Percentiles rank a stretch among this genome's conserved stretches.
These are phyloP conservation scores for Globodera ellingtonae DNA, from an alignment of 1,140 invertebrate species.

Conservation along the genomic window DNA sequence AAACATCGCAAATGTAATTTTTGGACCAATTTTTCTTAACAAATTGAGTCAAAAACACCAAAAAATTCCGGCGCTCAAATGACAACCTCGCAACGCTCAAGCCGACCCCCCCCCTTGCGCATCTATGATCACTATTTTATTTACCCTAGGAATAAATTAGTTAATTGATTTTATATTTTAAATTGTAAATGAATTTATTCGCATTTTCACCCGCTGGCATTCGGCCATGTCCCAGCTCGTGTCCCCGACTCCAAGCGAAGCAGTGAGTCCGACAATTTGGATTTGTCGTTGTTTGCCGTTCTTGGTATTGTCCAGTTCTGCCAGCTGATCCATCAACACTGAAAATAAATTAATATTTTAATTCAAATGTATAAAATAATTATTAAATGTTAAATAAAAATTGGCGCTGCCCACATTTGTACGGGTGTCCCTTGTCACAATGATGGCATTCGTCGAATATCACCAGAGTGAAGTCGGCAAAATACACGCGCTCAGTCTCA, in stretches of 20 bases:
- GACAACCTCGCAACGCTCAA: too few relatives aligned
- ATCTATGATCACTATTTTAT: too few relatives aligned
- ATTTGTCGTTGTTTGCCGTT: constrained; percentile 12
- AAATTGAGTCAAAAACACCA: too few relatives aligned
- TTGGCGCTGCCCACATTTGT: constrained; percentile 36
- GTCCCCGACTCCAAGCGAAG: constrained; percentile 51
- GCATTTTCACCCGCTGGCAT: constrained; percentile 16
- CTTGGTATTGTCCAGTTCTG: constrained; percentile 31
- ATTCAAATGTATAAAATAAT: too few relatives aligned
- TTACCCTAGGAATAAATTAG: too few relatives aligned
- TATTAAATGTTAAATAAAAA: too few relatives aligned
- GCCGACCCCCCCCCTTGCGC: too few relatives aligned
- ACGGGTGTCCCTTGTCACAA: constrained; percentile 45
- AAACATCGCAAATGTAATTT: too few relatives aligned
- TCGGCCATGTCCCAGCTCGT: constrained; percentile 37
- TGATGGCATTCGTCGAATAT: constrained; percentile 60
- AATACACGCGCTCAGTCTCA: constrained; percentile 36
- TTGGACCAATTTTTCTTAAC: too few relatives aligned
- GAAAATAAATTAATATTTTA: constrained; percentile 22
- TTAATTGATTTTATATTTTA: constrained; percentile 7
- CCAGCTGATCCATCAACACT: constrained; percentile 47
- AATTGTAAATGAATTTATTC: neutral
- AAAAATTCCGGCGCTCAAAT: too few relatives aligned
- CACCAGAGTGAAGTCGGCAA: constrained; percentile 50
- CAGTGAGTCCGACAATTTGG: constrained; percentile 55